These are phyloP conservation scores for Cherax destructor DNA, from an alignment of 1,140 invertebrate species.

Conservation along the genomic window DNA sequence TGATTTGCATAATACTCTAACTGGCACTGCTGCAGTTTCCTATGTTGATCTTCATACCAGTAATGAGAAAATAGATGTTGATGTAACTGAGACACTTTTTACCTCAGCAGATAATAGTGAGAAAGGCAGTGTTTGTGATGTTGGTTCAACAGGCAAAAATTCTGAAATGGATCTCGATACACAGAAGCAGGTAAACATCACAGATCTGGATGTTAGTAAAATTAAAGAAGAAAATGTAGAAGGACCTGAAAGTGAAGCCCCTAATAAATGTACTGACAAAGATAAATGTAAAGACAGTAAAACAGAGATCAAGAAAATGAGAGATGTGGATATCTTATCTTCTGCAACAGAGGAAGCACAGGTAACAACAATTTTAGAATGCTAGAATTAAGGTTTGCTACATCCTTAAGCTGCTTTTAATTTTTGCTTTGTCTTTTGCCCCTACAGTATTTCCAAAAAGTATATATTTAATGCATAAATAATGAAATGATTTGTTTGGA, in stretches of 20 bases:
- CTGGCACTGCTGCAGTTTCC: not conserved
- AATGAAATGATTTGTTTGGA: too few relatives aligned
- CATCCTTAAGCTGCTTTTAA: too few relatives aligned
- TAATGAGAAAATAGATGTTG: not conserved
- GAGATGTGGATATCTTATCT: constrained; percentile 29
- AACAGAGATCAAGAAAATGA: constrained; percentile 19
- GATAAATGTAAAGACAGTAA: constrained; percentile 1
- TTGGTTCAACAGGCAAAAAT: not conserved
- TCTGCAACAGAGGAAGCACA: constrained; percentile 42
- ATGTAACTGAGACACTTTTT: not conserved
- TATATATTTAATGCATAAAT: too few relatives aligned
- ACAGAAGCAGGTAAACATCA: not conserved
- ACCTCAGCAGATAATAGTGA: not conserved
- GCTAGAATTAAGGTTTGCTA: too few relatives aligned
- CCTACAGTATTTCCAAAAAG: too few relatives aligned
- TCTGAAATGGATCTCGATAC: not conserved
- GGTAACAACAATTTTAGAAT: not conserved
- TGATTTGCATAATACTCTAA: not conserved
- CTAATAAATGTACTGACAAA: not conserved
- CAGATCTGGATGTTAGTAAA: not conserved
- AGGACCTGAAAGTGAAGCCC: not conserved
- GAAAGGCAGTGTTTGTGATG: not conserved
- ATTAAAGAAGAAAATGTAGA: not conserved
- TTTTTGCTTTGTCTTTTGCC: too few relatives aligned
- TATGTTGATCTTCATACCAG: not conserved